Evolutionary conservation across 2,888 invertebrate genomes (phyloP), one percentile per base, ranked within the genome.

Genomic region (Colostygia pectinataria): DNA sequence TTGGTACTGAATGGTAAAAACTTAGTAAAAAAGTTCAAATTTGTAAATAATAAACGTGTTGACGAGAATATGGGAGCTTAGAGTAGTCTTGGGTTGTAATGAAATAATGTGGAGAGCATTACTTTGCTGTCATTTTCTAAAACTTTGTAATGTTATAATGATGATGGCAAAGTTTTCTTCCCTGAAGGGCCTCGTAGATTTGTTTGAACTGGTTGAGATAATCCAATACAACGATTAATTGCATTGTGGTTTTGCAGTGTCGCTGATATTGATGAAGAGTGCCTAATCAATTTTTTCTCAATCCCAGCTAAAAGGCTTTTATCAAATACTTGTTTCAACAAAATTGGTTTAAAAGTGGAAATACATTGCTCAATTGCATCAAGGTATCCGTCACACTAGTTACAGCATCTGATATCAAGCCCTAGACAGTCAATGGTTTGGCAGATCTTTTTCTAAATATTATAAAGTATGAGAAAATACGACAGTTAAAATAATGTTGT

Each of bases 201-300:
- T 59, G 59, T 68, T 65, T 67, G 74, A 45, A 81, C 68, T 76
- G 72, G 68, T 78, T 74, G 79, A 84, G 81, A 80, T 83, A 70
- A 81, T 73, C 71, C 65, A 57, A 83, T 83, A 86, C 86, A 87
- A 86, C 88, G 85, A 87, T 75, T 73, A 66, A 67, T 68, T 56
- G 75, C 10, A 34, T 44, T 28, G 46, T 58, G 63, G 55, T 53
- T 64, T 63, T 53, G 54, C 57, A 59, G 62, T 65, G 52, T 60
- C 63, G 52, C 53, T 64, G 69, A 59, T 61, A 65, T 71, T 53
- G 51, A n/a, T n/a, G n/a, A n/a, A n/a, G n/a, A n/a, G n/a, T n/a
- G n/a, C n/a, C n/a, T 46, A 50, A 60, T 52, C 36, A 28, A 40
- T 37, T 31, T 15, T 14, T 52, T 51, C 27, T 9, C 24, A 32